These are phyloP conservation scores for Cheilinus undulatus DNA, from an alignment of 2,113 vertebrate genomes.

Conservation along the genomic window DNA sequence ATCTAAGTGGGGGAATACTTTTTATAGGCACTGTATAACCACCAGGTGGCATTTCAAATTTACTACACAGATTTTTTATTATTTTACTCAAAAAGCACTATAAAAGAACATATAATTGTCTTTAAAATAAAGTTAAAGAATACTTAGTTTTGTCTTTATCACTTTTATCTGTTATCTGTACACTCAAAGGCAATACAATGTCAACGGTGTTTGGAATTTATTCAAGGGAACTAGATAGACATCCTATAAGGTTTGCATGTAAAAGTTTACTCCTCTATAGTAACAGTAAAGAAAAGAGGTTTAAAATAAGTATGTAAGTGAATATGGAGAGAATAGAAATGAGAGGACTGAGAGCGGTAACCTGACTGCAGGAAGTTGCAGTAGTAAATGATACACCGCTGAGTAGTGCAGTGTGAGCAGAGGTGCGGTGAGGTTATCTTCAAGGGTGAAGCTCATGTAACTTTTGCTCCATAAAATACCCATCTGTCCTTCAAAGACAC, in stretches of 20 bases:
- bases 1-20: no score
- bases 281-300: background rate
- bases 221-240: no score
- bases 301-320: background rate
- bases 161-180: no score
- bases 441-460: background rate
- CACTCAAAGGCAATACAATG: background rate
- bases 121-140: no score
- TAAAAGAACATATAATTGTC: no score
- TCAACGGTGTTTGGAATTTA: no score
- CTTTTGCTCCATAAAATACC: background rate
- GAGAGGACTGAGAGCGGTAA: background rate
- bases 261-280: background rate
- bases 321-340: background rate
- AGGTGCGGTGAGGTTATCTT: constrained; percentile 14
- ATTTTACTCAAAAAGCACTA: no score
- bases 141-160: no score
- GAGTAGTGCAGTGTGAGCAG: constrained; percentile 21
- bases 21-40: no score
- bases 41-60: no score
- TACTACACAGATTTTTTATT: no score
- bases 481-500: background rate
- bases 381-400: constrained; percentile 53
- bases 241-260: no score
- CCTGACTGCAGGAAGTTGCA: constrained; percentile 36